These are phyloP conservation scores for Platycercus adscitus DNA, from an alignment of 2,113 vertebrate species.

Conservation along the genomic window DNA sequence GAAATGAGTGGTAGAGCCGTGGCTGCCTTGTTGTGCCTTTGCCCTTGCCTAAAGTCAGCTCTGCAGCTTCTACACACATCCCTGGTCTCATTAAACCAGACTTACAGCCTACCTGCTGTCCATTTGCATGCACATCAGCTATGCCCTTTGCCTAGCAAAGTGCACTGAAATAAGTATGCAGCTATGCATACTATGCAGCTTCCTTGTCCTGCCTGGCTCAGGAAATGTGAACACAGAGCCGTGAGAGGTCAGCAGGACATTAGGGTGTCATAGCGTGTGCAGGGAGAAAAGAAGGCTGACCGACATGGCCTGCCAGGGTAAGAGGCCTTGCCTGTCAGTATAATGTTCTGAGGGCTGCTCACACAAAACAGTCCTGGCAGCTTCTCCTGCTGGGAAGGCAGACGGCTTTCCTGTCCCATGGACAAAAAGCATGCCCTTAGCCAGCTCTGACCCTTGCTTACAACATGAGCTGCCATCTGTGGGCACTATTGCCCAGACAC, in stretches of 20 bases:
- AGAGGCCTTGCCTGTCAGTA: neutral
- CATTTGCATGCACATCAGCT: accelerated
- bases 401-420: neutral
- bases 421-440: neutral
- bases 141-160: neutral
- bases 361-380: neutral
- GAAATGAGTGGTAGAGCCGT: neutral
- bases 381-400: neutral
- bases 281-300: neutral
- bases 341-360: neutral
- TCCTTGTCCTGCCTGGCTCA: neutral
- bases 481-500: neutral
- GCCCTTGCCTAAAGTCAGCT: neutral
- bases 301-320: accelerated
- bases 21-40: neutral
- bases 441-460: neutral
- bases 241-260: neutral
- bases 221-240: neutral
- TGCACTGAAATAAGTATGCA: neutral
- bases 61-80: neutral
- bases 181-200: neutral
- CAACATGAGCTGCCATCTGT: neutral
- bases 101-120: neutral
- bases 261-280: neutral
- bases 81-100: neutral